Percentiles rank a stretch among this genome's conserved stretches.
Conservation (phyloP, 2,797 vertebrate species). For the Trachops cirrhosus region DNA sequence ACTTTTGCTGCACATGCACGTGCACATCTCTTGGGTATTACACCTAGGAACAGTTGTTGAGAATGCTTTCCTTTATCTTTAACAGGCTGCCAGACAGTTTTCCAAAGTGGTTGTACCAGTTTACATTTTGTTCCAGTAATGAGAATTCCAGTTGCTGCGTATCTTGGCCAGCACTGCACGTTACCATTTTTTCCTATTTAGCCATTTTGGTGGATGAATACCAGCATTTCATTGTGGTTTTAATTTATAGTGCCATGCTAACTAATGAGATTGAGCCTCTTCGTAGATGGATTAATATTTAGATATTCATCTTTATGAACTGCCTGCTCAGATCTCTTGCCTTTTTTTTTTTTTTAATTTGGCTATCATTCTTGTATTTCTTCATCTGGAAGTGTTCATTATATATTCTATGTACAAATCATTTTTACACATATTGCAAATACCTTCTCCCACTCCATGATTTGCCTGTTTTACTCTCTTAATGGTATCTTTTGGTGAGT, state of each 20-base stretch:
- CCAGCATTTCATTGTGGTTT: background rate
- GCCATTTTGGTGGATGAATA: background rate
- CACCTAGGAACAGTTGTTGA: background rate
- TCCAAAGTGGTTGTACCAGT: no score
- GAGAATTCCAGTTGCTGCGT: background rate
- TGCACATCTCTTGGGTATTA: background rate
- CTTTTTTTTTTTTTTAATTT: background rate
- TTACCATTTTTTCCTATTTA: background rate
- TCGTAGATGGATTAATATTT: background rate
- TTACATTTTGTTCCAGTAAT: background rate
- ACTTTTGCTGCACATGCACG: background rate
- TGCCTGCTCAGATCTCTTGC: background rate
- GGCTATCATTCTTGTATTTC: background rate
- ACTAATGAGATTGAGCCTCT: background rate
- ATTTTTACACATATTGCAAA: background rate
- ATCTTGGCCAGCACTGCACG: background rate
- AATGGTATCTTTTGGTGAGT: background rate
- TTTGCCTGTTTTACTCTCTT: background rate
- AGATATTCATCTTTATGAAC: background rate
- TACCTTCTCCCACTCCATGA: background rate
- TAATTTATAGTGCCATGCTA: background rate
- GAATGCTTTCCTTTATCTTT: background rate
- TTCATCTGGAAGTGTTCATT: background rate
- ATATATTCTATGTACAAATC: background rate
- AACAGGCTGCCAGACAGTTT: background rate